Conservation (phyloP, 2,113 vertebrate genomes). For the Eublepharis macularius region DNA sequence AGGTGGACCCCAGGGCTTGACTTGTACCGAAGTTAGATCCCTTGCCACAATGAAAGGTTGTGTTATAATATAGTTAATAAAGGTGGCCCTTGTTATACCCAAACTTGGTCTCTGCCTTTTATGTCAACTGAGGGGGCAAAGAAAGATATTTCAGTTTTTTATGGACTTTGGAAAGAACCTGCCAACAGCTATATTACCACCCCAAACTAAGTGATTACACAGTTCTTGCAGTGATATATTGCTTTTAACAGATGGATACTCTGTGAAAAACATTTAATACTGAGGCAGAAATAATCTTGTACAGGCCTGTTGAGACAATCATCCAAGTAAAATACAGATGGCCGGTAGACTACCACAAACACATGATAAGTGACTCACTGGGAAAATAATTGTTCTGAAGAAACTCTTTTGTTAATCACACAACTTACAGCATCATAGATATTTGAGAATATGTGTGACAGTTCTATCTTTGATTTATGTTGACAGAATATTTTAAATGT, state of each 20-base stretch:
- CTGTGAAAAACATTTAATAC: not conserved
- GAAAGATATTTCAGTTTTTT: not conserved
- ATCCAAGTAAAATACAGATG: not conserved
- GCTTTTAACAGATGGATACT: constrained; percentile 19
- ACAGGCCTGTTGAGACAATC: not conserved
- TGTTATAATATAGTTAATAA: too few relatives aligned
- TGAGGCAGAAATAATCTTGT: not conserved
- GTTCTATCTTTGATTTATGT: constrained; percentile 37
- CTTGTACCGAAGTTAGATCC: too few relatives aligned
- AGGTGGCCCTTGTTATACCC: too few relatives aligned
- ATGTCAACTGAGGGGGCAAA: too few relatives aligned
- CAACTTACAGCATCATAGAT: constrained; percentile 8
- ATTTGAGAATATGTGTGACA: constrained; percentile 1
- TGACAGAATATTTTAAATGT: constrained; percentile 20
- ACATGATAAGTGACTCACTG: not conserved
- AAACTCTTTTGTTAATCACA: constrained; percentile 23
- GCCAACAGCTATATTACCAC: not conserved
- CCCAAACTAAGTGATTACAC: not conserved
- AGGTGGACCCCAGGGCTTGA: too few relatives aligned
- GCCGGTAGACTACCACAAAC: not conserved
- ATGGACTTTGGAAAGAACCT: not conserved
- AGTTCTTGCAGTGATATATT: not conserved
- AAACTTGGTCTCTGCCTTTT: too few relatives aligned
- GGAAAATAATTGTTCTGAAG: constrained; percentile 5
- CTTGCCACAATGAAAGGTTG: too few relatives aligned